phyloP scores from a whole-genome alignment of 1,140 invertebrate species.

The Maniola jurtina region DNA sequence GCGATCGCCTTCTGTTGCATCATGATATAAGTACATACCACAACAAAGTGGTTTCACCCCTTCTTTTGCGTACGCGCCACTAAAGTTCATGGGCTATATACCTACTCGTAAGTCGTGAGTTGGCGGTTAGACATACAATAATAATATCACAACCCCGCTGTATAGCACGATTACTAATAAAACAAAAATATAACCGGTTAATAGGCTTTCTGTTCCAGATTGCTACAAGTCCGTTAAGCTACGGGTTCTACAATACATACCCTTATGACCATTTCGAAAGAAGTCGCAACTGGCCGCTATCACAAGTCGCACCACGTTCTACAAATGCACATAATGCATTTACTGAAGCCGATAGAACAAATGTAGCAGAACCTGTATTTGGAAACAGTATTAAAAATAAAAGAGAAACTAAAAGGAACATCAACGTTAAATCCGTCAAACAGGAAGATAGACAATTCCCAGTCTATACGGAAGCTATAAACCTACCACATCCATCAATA shows the following conservation, averaged over 20 bases:
- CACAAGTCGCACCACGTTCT: slow-evolving; percentile 20
- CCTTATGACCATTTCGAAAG: slow-evolving; percentile 67
- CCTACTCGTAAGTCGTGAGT: too few relatives aligned
- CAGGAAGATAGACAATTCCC: slow-evolving; percentile 42
- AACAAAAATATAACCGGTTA: slow-evolving; percentile 57
- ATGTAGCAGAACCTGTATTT: neutral
- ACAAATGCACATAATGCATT: neutral
- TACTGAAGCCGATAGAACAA: neutral
- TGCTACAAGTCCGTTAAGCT: slow-evolving; percentile 76
- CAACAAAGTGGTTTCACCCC: too few relatives aligned
- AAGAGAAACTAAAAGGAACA: neutral
- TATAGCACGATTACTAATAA: slow-evolving; percentile 53
- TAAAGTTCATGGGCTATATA: too few relatives aligned
- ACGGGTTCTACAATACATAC: slow-evolving; percentile 70
- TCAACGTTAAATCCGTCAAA: neutral
- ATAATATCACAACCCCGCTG: slow-evolving; percentile 35
- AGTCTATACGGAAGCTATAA: slow-evolving; percentile 40
- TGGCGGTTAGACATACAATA: neutral
- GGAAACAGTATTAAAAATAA: neutral
- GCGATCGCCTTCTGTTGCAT: too few relatives aligned
- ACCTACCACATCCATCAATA: slow-evolving; percentile 23
- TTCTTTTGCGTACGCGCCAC: too few relatives aligned
- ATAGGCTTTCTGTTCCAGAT: slow-evolving; percentile 79
- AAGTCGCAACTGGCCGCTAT: slow-evolving; percentile 49
- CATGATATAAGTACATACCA: too few relatives aligned